Percentiles rank a stretch among this genome's conserved stretches.
These are phyloP conservation scores for Pangasius krempfi DNA, from an alignment of 2,797 vertebrate species.

Conservation along the genomic window DNA sequence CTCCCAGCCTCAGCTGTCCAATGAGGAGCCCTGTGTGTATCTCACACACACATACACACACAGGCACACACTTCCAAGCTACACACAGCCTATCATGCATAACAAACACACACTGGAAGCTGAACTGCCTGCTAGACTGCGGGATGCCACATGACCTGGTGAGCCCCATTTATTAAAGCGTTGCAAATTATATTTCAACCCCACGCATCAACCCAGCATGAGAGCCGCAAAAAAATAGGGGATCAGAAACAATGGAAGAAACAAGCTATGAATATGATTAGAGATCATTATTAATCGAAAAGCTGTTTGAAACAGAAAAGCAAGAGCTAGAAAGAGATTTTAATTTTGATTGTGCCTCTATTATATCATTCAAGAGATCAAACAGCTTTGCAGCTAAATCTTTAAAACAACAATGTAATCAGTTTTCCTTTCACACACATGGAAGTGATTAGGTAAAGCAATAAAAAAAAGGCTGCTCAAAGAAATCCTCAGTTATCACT, in stretches of 20 bases:
- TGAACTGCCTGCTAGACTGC: conserved; percentile 31
- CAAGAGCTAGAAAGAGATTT: background rate
- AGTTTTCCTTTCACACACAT: conserved; percentile 31
- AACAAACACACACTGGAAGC: conserved; percentile 57
- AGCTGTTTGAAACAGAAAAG: background rate
- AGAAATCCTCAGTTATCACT: conserved; percentile 24
- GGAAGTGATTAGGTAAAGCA: conserved; percentile 17
- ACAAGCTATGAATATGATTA: conserved; percentile 8
- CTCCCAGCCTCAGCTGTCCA: conserved; percentile 72
- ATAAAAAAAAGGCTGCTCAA: conserved; percentile 17
- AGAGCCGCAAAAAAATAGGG: background rate
- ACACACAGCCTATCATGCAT: conserved; percentile 46
- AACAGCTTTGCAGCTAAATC: background rate
- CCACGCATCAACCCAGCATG: conserved; percentile 29
- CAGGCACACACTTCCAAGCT: conserved; percentile 50
- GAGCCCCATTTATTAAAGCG: conserved; percentile 42
- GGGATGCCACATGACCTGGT: conserved; percentile 41
- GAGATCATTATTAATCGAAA: conserved; percentile 1
- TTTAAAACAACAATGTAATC: conserved; percentile 24
- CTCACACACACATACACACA: conserved; percentile 40
- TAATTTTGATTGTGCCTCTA: background rate
- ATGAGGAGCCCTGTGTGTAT: conserved; percentile 67
- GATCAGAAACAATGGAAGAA: background rate
- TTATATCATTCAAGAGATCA: background rate
- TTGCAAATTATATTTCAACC: conserved; percentile 47